These are phyloP conservation scores for Falco rusticolus DNA, from an alignment of 2,797 vertebrate genomes.

Conservation along the genomic window DNA sequence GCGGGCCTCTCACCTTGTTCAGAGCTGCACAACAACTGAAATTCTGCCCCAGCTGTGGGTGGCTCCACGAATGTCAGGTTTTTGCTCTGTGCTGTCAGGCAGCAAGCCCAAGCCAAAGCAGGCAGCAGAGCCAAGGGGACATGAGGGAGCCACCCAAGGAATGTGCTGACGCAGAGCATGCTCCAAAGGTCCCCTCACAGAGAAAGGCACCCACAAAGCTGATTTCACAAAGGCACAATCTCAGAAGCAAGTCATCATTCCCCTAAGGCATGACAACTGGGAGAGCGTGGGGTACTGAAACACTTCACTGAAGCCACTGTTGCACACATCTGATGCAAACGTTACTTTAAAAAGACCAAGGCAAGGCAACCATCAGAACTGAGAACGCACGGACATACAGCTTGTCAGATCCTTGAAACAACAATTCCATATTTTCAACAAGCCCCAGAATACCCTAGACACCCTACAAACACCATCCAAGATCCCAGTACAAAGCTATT, in stretches of 20 bases:
- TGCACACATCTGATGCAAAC: fast-evolving
- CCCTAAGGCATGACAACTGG: fast-evolving
- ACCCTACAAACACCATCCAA: neutral
- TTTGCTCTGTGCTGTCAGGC: neutral
- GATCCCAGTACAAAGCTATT: neutral
- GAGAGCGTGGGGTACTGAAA: neutral
- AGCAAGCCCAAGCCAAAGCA: neutral
- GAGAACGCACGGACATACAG: neutral
- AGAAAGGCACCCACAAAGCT: neutral
- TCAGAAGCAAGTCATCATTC: neutral
- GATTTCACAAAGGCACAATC: neutral
- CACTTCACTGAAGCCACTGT: neutral
- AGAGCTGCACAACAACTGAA: neutral
- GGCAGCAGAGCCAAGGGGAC: neutral
- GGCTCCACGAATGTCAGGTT: neutral
- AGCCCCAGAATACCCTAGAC: neutral
- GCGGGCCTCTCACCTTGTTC: neutral
- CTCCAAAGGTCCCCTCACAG: neutral
- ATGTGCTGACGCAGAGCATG: fast-evolving
- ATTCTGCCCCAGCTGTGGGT: neutral
- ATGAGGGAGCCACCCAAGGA: neutral
- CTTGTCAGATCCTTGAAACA: neutral
- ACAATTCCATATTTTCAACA: neutral
- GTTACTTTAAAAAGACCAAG: neutral
- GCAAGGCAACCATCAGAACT: neutral